Base-by-base conservation (phyloP, 1,140 invertebrate genomes). In the Sycobia sp. region DNA sequence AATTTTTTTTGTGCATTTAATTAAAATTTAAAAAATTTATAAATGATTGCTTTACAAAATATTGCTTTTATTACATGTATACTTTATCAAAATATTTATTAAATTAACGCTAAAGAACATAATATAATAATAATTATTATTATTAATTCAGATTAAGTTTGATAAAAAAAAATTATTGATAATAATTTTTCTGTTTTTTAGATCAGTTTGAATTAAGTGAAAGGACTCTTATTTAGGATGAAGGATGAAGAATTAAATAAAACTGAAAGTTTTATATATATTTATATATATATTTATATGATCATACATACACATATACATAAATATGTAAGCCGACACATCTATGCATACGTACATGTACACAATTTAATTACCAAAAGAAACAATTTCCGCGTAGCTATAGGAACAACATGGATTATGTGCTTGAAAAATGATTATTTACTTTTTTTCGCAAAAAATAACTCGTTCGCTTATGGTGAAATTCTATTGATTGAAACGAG, bases 341-440 rank as follows among this genome's bases (percentile, higher is more conserved):
- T 69, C 36, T 66, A 69, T 65, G 50, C 61, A 63, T 74, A 70
- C 69, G 71, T 75, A 74, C 69, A 71, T 75, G 75, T 75, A 74
- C 64, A 75, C 68, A 70, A 73, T 76, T 72, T 71, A 75, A 74
- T 76, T 73, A 69, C 68, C 69, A 70, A 74, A 76, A 75, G 70
- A 76, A 75, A 76, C 71, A 76, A 71, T 73, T 69, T 71, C 69
- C 67, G 73, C 72, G 69, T 73, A 75, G 69, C 71, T 76, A 73
- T 76, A 76, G 74, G 75, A 76, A 76, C 75, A 76, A 76, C 74
- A 73, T 76, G 74, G 73, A 75, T 71, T 71, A 72, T 71, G 74
- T 73, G 67, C 67, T 73, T 69, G 65, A 65, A 67, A 67, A 76
- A 72, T 71, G 68, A 71, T 74, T 53, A 67, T 53, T 65, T 68